These are phyloP conservation scores for Candidula unifasciata DNA, from an alignment of 2,888 invertebrate species.

Conservation along the genomic window DNA sequence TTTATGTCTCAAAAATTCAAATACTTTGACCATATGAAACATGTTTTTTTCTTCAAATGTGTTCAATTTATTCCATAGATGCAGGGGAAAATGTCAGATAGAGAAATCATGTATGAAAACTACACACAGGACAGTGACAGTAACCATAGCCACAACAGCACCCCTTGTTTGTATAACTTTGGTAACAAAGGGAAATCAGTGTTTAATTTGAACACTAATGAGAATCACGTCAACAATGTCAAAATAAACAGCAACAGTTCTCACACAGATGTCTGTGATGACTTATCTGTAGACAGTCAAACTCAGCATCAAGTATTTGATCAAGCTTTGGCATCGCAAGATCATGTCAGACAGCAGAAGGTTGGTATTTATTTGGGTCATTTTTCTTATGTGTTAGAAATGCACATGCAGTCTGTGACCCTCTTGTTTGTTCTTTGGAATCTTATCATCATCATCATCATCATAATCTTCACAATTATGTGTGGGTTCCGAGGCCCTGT, in stretches of 20 bases:
- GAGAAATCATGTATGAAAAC: constrained; percentile 44
- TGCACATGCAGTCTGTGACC: not conserved
- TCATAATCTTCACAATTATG: too few relatives aligned
- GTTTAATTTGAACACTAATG: constrained; percentile 16
- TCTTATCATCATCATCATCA: too few relatives aligned
- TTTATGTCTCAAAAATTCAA: too few relatives aligned
- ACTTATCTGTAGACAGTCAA: not conserved
- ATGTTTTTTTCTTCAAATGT: too few relatives aligned
- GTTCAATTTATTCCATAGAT: constrained; percentile 18
- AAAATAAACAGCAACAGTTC: constrained; percentile 12
- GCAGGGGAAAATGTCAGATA: constrained; percentile 38
- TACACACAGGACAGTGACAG: constrained; percentile 46
- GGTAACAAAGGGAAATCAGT: constrained; percentile 42
- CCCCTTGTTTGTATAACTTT: constrained; percentile 2
- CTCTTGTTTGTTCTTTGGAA: too few relatives aligned
- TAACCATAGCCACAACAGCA: constrained; percentile 31
- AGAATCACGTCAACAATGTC: not conserved
- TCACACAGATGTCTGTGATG: not conserved
- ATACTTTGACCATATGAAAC: too few relatives aligned
- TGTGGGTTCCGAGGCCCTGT: too few relatives aligned
- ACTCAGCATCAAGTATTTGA: constrained; percentile 47
- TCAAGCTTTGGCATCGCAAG: constrained; percentile 68
- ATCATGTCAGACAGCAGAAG: constrained; percentile 74
- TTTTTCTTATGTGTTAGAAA: not conserved
- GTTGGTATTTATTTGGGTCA: constrained; percentile 50